A percentile compares a stretch with the other conserved stretches of the same genome.
Evolutionary conservation across 2,797 vertebrate species (phyloP).

Genomic region (Iguana delicatissima): DNA sequence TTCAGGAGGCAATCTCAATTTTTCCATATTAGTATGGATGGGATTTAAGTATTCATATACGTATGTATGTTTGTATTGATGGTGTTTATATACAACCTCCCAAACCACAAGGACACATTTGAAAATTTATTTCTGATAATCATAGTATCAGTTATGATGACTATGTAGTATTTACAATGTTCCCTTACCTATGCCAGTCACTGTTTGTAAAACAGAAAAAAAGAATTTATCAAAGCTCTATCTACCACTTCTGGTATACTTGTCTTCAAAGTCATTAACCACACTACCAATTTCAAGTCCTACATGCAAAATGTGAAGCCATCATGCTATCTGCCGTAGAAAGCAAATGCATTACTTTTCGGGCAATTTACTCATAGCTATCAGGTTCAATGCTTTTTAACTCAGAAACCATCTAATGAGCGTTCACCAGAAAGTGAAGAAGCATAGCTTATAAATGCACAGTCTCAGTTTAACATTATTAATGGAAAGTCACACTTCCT

Average conservation of each 20-base stretch:
- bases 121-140: neutral
- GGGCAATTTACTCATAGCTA: neutral
- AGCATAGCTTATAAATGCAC: constrained; percentile 40
- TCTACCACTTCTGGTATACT: neutral
- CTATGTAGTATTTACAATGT: neutral
- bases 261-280: neutral
- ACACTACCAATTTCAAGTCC: neutral
- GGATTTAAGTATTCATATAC: neutral
- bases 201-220: neutral
- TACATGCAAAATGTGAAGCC: neutral
- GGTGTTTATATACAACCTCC: too few relatives aligned
- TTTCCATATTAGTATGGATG: neutral
- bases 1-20: neutral
- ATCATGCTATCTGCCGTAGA: neutral
- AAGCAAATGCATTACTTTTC: constrained; percentile 31
- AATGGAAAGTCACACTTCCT: constrained; percentile 47
- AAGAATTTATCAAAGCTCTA: neutral
- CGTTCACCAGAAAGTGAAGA: constrained; percentile 30
- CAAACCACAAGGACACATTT: neutral
- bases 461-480: constrained; percentile 38
- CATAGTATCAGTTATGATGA: neutral
- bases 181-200: neutral
- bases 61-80: too few relatives aligned
- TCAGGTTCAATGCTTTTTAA: constrained; percentile 35
- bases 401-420: constrained; percentile 36